These are phyloP conservation scores for Heterocephalus glaber DNA, from an alignment of 2,113 vertebrate genomes.

Conservation along the genomic window DNA sequence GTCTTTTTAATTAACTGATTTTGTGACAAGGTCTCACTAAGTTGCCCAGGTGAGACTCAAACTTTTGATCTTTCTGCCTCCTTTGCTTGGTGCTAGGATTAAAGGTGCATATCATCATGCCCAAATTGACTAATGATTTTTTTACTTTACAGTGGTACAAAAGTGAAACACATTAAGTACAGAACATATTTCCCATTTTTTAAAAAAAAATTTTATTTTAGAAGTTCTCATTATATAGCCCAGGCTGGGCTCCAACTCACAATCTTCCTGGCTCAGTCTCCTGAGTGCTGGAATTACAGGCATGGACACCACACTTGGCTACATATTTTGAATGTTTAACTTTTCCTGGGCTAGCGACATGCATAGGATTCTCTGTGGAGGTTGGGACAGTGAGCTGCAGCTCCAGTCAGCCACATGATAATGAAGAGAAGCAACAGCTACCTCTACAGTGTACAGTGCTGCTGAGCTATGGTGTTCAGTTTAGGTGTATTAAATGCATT, in stretches of 20 bases:
- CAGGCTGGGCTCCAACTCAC: too few relatives aligned
- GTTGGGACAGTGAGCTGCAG: not conserved
- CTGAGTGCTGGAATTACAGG: too few relatives aligned
- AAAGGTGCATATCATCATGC: too few relatives aligned
- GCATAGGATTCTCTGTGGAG: not conserved
- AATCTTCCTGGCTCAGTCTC: too few relatives aligned
- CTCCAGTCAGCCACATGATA: not conserved
- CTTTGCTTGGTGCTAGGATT: too few relatives aligned
- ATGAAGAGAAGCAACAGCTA: not conserved
- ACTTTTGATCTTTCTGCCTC: too few relatives aligned
- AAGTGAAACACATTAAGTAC: not conserved
- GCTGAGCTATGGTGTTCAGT: not conserved
- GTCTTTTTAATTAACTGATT: too few relatives aligned
- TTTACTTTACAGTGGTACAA: not conserved
- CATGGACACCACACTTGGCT: too few relatives aligned
- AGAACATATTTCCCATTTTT: not conserved
- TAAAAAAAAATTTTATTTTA: not conserved
- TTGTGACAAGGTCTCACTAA: too few relatives aligned
- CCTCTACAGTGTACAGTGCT: not conserved
- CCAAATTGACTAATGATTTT: not conserved
- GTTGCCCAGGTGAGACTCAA: too few relatives aligned
- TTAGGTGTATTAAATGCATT: not conserved
- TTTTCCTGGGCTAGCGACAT: not conserved
- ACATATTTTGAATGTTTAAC: too few relatives aligned
- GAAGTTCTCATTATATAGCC: too few relatives aligned